Percentiles rank a stretch among this genome's conserved stretches.
Conservation (phyloP, 2,888 invertebrate species). For the Villa cingulata region DNA sequence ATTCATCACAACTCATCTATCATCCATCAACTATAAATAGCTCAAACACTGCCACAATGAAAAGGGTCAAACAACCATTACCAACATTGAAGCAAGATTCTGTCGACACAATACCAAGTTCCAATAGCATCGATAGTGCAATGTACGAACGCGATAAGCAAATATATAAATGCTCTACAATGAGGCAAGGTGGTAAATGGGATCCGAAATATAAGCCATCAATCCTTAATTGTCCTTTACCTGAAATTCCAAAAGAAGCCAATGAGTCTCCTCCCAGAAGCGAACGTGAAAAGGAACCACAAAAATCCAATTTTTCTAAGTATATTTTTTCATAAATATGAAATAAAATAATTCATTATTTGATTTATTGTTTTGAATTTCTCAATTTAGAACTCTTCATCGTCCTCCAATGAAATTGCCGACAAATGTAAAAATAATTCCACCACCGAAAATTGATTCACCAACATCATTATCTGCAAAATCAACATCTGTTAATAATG, state of each 20-base stretch:
- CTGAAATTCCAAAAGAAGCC: constrained; percentile 36
- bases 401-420: constrained; percentile 35
- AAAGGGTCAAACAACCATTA: constrained; percentile 3
- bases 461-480: constrained; percentile 29
- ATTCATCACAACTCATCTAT: constrained; percentile 32
- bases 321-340: constrained; percentile 20
- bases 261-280: constrained; percentile 27
- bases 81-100: constrained; percentile 15
- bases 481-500: constrained; percentile 14
- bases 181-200: constrained; percentile 35
- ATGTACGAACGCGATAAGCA: constrained; percentile 36
- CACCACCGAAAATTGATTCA: constrained; percentile 34
- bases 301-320: constrained; percentile 28
- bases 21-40: constrained; percentile 24
- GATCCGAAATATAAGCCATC: constrained; percentile 37
- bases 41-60: constrained; percentile 27
- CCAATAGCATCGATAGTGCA: constrained; percentile 29
- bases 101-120: constrained; percentile 24
- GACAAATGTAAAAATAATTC: constrained; percentile 35
- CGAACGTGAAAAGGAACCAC: constrained; percentile 25
- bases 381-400: constrained; percentile 28
- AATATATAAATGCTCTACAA: constrained; percentile 35
- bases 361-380: no score
- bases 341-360: no score
- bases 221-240: constrained; percentile 35